phyloP scores from a whole-genome alignment of 2,797 vertebrate genomes.

The Mus minutoides region DNA sequence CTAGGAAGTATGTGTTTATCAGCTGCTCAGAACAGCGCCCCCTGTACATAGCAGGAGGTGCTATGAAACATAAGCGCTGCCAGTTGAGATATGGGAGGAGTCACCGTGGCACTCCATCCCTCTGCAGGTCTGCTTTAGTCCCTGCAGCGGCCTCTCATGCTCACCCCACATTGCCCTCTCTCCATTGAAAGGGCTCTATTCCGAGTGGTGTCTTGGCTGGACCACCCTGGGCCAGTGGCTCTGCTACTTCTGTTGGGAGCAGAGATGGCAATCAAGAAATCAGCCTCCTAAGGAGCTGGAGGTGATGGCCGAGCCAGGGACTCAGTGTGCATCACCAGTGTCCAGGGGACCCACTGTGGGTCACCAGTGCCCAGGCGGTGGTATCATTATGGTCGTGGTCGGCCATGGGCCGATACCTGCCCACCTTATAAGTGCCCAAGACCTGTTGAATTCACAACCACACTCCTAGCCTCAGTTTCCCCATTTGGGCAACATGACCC shows the following conservation, averaged over 20 bases:
- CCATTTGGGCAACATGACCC: background rate
- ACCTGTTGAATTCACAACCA: background rate
- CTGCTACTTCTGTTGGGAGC: background rate
- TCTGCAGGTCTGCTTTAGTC: accelerated
- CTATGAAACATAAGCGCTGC: accelerated
- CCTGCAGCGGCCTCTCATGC: background rate
- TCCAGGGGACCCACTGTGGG: background rate
- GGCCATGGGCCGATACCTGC: background rate
- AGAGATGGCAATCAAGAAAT: accelerated
- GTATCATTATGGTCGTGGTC: background rate
- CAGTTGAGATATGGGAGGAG: accelerated
- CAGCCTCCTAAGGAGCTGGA: accelerated
- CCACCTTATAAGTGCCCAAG: accelerated
- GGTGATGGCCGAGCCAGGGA: background rate
- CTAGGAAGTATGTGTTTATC: no score
- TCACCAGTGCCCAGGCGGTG: accelerated
- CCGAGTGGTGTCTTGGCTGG: background rate
- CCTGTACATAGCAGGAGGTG: background rate
- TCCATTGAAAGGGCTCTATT: background rate
- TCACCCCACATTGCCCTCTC: background rate
- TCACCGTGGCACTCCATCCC: accelerated
- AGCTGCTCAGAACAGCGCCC: background rate
- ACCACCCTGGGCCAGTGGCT: background rate
- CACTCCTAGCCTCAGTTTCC: background rate
- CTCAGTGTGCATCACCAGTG: accelerated